Base-by-base conservation (phyloP, 2,113 vertebrate species). In the Forbesichthys papilliferus region DNA sequence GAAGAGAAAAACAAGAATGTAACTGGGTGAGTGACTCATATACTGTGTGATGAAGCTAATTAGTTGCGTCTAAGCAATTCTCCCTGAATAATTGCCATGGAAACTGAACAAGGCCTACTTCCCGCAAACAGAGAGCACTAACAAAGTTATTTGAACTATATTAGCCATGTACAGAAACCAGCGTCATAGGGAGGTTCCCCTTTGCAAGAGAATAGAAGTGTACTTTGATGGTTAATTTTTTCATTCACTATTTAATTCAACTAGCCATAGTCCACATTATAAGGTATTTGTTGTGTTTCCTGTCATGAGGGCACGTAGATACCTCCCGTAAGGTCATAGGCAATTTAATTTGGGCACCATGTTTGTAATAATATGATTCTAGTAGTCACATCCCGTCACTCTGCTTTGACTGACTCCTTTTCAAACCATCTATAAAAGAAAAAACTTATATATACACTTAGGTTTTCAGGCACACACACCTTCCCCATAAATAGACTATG, bases 11-110 rank as follows among this genome's bases (percentile, higher is more conserved):
- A 13, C 13, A 16, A 47, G 9, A 7, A 20, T 20, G 4, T 11
- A 9, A 14, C 7, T 42, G 36, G 36, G 7, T 42, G 36, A 5
- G 36, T 42, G 36, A 42, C 36, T 42, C 36, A 42, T 42, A 27
- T 27, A 27, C 27, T 27, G 36, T 42, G 7, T 6, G 36, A 5
- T 42, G 7, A 42, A 42, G 36, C 36, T 42, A 42, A 6, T 69
- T 36, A 56, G 27, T 5, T 42, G 64, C n/a, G 46, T 70, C 68
- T 68, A 5, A 48, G 61, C 57, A 33, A 48, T 71, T 75, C 48
- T 71, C 65, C 76, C 75, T 49, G 61, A 78, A 67, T 73, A 69
- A 85, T 87, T 14, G 57, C 84, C 85, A 90, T 87, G 86, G 88
- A 84, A 90, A 90, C 61, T 18, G 11, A n/a, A 14, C 11, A 11